A percentile compares a stretch with the other conserved stretches of the same genome.
phyloP scores from a whole-genome alignment of 1,140 invertebrate species.

The Ceratosolen solmsi region DNA sequence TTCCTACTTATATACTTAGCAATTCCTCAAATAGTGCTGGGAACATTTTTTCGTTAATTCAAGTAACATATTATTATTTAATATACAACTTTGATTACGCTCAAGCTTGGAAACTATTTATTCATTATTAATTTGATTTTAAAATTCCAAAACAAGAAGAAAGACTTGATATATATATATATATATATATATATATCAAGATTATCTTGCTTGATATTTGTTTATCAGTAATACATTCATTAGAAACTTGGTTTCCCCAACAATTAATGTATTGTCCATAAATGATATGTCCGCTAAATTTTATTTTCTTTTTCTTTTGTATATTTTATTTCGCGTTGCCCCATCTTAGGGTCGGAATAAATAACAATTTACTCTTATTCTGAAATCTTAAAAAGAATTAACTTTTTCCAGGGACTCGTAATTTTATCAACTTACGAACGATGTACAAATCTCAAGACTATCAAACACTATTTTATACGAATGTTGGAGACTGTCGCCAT shows the following conservation, averaged over 20 bases:
- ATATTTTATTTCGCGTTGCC: conserved; percentile 58
- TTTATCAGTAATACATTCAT: conserved; percentile 59
- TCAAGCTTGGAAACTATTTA: not conserved
- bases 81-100: conserved; percentile 11
- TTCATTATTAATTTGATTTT: not conserved
- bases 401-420: conserved; percentile 52
- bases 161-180: conserved; percentile 26
- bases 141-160: conserved; percentile 26
- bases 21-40: not conserved
- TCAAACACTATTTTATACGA: conserved; percentile 18
- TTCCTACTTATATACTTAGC: not conserved
- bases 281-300: conserved; percentile 74
- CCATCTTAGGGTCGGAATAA: conserved; percentile 59
- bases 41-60: not conserved
- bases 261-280: conserved; percentile 73
- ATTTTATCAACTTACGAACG: not conserved
- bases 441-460: not conserved
- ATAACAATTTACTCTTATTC: conserved; percentile 61
- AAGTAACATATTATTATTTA: not conserved
- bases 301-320: conserved; percentile 51
- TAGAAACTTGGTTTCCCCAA: conserved; percentile 71
- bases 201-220: conserved; percentile 37
- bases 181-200: too few species aligned
- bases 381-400: conserved; percentile 66
- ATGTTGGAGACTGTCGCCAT: conserved; percentile 37